Evolutionary conservation across 2,113 vertebrate species (phyloP), one percentile per base, ranked within the genome.

Genomic region (Periophthalmus modestus): DNA sequence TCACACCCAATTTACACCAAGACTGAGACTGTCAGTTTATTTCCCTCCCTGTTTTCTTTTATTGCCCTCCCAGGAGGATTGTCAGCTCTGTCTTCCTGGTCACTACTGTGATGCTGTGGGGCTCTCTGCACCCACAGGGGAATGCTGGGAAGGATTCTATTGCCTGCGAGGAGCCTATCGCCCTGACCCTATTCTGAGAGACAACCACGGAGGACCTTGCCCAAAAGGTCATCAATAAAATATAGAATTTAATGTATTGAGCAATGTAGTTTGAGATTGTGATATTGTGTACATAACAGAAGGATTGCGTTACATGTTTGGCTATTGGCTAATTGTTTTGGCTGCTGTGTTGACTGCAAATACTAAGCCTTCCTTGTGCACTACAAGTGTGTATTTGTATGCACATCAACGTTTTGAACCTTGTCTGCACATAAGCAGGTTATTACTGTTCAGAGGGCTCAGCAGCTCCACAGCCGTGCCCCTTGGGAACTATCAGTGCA

Each of bases 91-190:
- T 71, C 83, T 86, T 57, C 85, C 93, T 63, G 95, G 97, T 12
- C 93, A 93, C 89, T 97, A 95, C 69, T 98, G 97, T 21, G 48
- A 85, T 57, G 83, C 89, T 3, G 61, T 79, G 0, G 95, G 95
- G 0, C 95, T 97, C 0, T 50, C 85, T 0, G 76, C 83, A 18
- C 95, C 95, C 21, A 87, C 89, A 18, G 96, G 95, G 2, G 58
- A 89, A 88, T 98, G 97, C 87, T 87, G 87, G 76, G 74, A 93
- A 75, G 96, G 96, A 18, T 98, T 95, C 86, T 96, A 95, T 85
- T 99, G 97, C 71, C 84, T 75, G 10, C 81, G 50, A 5, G 93
- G 95, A 70, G 85, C 93, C 2, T 13, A 88, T 72, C 57, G 93
- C 68, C 91, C 94, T 82, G 91, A 94, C 24, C 82, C 88, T 82